Percentiles rank a stretch among this genome's conserved stretches.
Conservation (phyloP, 2,797 vertebrate species). For the Staurois parvus region DNA sequence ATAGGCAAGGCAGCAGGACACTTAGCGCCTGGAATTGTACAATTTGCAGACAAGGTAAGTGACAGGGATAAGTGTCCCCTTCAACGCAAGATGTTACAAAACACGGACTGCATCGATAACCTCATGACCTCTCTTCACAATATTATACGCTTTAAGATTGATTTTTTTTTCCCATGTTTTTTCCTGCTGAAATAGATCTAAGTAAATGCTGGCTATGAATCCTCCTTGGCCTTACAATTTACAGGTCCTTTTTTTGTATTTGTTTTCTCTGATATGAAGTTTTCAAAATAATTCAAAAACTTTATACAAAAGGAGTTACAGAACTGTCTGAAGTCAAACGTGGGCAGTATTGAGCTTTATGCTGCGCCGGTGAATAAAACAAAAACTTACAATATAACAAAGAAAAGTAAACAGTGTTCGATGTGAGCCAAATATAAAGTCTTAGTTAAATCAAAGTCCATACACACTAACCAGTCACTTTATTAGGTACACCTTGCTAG, state of each 20-base stretch:
- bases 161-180: conserved; percentile 12
- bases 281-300: neutral
- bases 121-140: conserved; percentile 52
- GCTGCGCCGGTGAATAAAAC: too few relatives aligned
- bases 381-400: too few relatives aligned
- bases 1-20: conserved; percentile 73
- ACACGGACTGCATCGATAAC: conserved; percentile 68
- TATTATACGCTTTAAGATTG: conserved; percentile 37
- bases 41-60: conserved; percentile 68
- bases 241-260: neutral
- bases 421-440: too few relatives aligned
- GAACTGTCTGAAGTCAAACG: neutral
- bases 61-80: conserved; percentile 70
- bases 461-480: too few relatives aligned
- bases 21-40: conserved; percentile 74
- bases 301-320: neutral
- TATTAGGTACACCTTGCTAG: too few relatives aligned
- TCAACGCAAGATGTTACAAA: conserved; percentile 75
- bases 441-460: too few relatives aligned
- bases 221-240: neutral
- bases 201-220: conserved; percentile 2
- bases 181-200: conserved; percentile 24
- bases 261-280: neutral
- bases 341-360: too few relatives aligned
- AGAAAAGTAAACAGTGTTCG: too few relatives aligned